Conservation (phyloP, 2,113 vertebrate species). For the Dolichotis patagonum region DNA sequence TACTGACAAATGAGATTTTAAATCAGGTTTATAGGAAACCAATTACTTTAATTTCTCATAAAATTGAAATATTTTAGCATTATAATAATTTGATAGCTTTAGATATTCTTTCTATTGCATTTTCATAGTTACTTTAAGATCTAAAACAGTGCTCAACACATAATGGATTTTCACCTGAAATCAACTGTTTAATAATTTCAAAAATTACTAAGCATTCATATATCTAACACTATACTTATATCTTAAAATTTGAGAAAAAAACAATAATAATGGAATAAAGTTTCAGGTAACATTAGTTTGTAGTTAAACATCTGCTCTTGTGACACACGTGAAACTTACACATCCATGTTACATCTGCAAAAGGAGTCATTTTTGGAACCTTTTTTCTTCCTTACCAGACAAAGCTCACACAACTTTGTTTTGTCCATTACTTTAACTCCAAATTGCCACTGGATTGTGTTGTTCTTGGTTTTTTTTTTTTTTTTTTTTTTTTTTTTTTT, state of each 20-base stretch:
- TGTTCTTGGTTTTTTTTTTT: not conserved
- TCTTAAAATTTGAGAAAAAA: not conserved
- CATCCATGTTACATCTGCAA: not conserved
- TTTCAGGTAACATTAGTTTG: not conserved
- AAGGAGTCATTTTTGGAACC: not conserved
- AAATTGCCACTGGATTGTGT: constrained; percentile 21
- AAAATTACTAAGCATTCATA: not conserved
- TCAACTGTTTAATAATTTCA: not conserved
- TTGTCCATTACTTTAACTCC: not conserved
- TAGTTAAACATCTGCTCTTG: not conserved
- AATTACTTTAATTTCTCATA: not conserved
- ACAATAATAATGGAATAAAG: not conserved
- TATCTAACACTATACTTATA: not conserved
- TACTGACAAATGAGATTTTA: not conserved
- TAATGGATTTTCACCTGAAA: not conserved
- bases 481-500: not conserved
- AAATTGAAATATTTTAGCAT: not conserved
- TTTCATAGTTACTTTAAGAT: not conserved
- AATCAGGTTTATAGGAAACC: not conserved
- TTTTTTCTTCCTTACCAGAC: not conserved
- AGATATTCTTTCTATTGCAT: not conserved
- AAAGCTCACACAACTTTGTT: constrained; percentile 58
- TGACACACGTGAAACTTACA: not conserved
- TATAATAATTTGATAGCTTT: not conserved
- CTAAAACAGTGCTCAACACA: not conserved